phyloP scores from a whole-genome alignment of 2,797 vertebrate genomes.

The Heliangelus exortis region DNA sequence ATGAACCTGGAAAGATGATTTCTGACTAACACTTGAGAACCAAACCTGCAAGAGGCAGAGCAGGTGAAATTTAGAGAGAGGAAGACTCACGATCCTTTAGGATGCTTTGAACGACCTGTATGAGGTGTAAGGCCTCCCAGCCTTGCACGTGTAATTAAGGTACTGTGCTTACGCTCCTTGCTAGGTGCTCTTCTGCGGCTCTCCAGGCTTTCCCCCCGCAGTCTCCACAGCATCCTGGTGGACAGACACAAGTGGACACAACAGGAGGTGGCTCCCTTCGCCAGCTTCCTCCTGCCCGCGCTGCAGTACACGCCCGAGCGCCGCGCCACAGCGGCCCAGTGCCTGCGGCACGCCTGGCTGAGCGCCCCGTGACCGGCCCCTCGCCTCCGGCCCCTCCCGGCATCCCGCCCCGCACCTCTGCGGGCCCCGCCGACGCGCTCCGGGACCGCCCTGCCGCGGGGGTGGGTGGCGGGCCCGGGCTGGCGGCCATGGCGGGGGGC shows the following conservation, averaged over 20 bases:
- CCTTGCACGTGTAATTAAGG: neutral
- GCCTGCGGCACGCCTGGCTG: conserved; percentile 85
- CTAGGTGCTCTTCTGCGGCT: conserved; percentile 83
- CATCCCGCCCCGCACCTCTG: neutral
- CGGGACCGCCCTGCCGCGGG: neutral
- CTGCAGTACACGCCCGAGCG: conserved; percentile 81
- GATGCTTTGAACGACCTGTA: neutral
- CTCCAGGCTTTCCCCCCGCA: conserved; percentile 76
- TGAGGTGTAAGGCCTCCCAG: accelerated
- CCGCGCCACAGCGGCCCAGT: conserved; percentile 82
- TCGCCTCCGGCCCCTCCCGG: neutral
- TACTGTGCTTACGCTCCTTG: neutral
- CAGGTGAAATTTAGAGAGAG: neutral
- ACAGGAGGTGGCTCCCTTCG: conserved; percentile 73
- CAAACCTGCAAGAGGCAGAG: neutral
- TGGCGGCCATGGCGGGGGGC: neutral
- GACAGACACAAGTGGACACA: conserved; percentile 82
- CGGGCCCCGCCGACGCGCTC: neutral
- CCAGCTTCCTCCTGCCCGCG: conserved; percentile 83
- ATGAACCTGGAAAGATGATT: neutral
- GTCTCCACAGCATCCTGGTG: conserved; percentile 79
- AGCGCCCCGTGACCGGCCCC: neutral
- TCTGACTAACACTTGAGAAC: neutral
- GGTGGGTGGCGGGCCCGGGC: neutral
- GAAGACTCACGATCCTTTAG: too few relatives aligned